Conservation (phyloP, 1,140 invertebrate species). For the Grapholita molesta region DNA sequence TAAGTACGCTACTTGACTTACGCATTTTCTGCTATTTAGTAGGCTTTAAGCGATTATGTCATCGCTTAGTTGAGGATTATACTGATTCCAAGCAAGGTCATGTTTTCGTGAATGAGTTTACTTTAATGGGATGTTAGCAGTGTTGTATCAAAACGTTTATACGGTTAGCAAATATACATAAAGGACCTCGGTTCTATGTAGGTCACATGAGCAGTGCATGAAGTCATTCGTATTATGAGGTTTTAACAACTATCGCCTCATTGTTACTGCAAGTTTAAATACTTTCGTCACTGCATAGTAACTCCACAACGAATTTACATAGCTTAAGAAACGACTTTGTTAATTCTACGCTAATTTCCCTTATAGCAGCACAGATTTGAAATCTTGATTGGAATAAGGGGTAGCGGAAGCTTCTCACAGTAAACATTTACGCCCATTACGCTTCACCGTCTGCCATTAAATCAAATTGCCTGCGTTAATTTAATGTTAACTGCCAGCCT, state of each 20-base stretch:
- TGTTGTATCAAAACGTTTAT: constrained; percentile 7
- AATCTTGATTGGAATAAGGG: not conserved
- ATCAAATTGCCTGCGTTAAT: constrained; percentile 47
- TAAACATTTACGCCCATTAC: constrained; percentile 32
- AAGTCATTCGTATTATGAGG: constrained; percentile 31
- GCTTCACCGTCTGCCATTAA: constrained; percentile 34
- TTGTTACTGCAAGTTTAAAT: constrained; percentile 4
- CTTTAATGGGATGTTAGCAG: not conserved
- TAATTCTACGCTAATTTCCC: too few relatives aligned
- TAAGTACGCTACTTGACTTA: constrained; percentile 3
- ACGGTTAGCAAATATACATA: constrained; percentile 10
- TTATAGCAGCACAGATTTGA: not conserved
- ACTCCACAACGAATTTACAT: not conserved
- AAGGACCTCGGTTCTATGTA: not conserved
- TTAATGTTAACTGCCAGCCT: constrained; percentile 33
- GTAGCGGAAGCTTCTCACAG: constrained; percentile 16
- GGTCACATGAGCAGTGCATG: constrained; percentile 22
- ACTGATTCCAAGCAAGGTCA: not conserved
- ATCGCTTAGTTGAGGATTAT: constrained; percentile 3
- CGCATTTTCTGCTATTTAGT: not conserved
- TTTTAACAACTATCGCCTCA: constrained; percentile 17
- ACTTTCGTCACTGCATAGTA: not conserved
- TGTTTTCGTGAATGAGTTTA: constrained; percentile 7
- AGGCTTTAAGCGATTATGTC: constrained; percentile 25
- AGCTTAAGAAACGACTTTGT: not conserved